Percentiles rank a stretch among this genome's conserved stretches.
phyloP scores from a whole-genome alignment of 2,888 invertebrate species.

The Limenitis camilla region DNA sequence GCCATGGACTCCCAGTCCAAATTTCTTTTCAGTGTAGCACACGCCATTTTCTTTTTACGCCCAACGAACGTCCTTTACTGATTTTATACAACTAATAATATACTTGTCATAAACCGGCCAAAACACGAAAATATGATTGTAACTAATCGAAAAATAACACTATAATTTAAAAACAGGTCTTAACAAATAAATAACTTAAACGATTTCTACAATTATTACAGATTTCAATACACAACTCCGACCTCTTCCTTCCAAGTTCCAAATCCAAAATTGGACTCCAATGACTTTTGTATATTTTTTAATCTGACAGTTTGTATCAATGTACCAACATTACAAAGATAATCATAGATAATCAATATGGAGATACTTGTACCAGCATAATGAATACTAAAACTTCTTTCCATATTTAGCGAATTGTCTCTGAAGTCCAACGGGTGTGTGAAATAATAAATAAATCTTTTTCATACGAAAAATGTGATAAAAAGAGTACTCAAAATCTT shows the following conservation, averaged over 20 bases:
- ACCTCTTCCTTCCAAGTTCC: slow-evolving; percentile 44
- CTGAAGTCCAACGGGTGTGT: too few species aligned
- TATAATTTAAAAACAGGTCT: slow-evolving; percentile 39
- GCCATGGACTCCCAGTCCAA: slow-evolving; percentile 96
- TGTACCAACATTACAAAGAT: slow-evolving; percentile 16
- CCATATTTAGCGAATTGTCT: too few species aligned
- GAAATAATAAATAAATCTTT: too few species aligned
- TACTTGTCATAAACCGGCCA: slow-evolving; percentile 44
- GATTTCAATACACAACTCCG: slow-evolving; percentile 50
- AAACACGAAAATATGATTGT: slow-evolving; percentile 53
- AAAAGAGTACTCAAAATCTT: too few species aligned
- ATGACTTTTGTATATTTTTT: slow-evolving; percentile 45
- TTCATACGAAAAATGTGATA: too few species aligned
- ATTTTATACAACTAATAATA: slow-evolving; percentile 43
- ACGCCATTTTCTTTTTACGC: slow-evolving; percentile 91
- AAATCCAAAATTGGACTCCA: slow-evolving; percentile 50
- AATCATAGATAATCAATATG: not conserved
- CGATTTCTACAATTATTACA: slow-evolving; percentile 54
- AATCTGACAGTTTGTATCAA: slow-evolving; percentile 39
- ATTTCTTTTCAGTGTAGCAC: slow-evolving; percentile 96
- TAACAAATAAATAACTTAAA: slow-evolving; percentile 39
- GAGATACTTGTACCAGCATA: slow-evolving; percentile 5
- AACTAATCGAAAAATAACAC: slow-evolving; percentile 41
- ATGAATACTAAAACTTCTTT: too few species aligned
- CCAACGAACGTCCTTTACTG: slow-evolving; percentile 69